A percentile compares a stretch with the other conserved stretches of the same genome.
Evolutionary conservation across 2,113 vertebrate species (phyloP).

Genomic region (Helogale parvula): DNA sequence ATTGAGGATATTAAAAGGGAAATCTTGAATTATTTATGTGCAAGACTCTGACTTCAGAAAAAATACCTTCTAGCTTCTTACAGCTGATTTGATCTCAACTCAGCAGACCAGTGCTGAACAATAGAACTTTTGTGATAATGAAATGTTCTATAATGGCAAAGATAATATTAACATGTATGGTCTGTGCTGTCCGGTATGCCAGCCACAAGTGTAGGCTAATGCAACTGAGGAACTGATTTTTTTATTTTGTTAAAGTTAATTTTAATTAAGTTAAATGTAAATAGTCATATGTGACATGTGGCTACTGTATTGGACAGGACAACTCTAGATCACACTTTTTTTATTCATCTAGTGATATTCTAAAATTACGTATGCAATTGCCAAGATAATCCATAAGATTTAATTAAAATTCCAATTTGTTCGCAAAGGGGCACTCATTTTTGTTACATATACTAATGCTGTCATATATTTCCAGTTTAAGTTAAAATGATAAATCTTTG

Average conservation of each 20-base stretch:
- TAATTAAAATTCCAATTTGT: neutral
- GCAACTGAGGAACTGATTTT: neutral
- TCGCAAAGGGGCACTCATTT: neutral
- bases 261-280: slow-evolving; percentile 12
- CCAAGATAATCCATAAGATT: neutral
- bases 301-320: neutral
- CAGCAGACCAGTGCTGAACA: slow-evolving; percentile 6
- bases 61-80: slow-evolving; percentile 68
- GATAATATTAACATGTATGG: neutral
- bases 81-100: slow-evolving; percentile 52
- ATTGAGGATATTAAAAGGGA: slow-evolving; percentile 77
- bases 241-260: slow-evolving; percentile 5
- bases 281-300: neutral
- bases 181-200: neutral
- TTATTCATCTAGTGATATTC: neutral
- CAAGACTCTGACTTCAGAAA: slow-evolving; percentile 58
- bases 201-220: neutral
- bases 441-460: neutral
- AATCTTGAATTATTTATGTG: slow-evolving; percentile 81
- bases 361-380: neutral
- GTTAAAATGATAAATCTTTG: neutral
- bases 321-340: neutral
- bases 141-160: neutral
- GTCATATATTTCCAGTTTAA: neutral
- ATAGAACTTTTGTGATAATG: neutral